A percentile compares a stretch with the other conserved stretches of the same genome.
Evolutionary conservation across 1,140 invertebrate genomes (phyloP).

Genomic region (Oppia nitens): DNA sequence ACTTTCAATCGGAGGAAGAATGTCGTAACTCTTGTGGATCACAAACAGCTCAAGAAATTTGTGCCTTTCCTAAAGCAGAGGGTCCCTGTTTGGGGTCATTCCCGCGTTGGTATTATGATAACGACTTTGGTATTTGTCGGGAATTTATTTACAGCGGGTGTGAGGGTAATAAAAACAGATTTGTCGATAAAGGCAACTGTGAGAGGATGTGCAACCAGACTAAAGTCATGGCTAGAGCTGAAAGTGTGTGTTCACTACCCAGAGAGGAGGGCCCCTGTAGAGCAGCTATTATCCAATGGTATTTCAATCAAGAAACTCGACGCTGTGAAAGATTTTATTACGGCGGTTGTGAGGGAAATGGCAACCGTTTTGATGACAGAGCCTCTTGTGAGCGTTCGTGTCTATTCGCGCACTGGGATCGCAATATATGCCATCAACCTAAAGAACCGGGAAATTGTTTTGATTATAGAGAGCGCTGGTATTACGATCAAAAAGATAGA

Average conservation of each 20-base stretch:
- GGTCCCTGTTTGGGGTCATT: conserved; percentile 48
- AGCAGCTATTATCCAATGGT: conserved; percentile 62
- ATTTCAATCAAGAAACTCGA: conserved; percentile 54
- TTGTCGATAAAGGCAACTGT: conserved; percentile 55
- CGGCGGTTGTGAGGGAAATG: conserved; percentile 72
- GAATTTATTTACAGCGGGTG: conserved; percentile 43
- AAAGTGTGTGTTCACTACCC: conserved; percentile 47
- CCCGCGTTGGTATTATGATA: conserved; percentile 56
- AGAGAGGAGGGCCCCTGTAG: conserved; percentile 56
- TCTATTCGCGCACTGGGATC: conserved; percentile 21
- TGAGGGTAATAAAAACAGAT: conserved; percentile 73
- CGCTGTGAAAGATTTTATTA: conserved; percentile 64
- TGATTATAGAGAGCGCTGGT: conserved; percentile 42
- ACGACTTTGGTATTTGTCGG: conserved; percentile 37
- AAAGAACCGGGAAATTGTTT: conserved; percentile 16
- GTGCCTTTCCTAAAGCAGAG: conserved; percentile 48
- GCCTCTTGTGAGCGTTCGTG: conserved; percentile 57
- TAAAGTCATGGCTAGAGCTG: neutral
- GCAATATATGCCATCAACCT: conserved; percentile 2
- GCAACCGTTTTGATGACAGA: conserved; percentile 63
- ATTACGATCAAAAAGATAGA: conserved; percentile 24
- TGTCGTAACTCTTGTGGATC: conserved; percentile 54
- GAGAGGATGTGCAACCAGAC: conserved; percentile 38
- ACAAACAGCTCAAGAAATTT: conserved; percentile 26
- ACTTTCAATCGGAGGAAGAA: conserved; percentile 60